phyloP scores from a whole-genome alignment of 2,888 invertebrate species.

The Diloba caeruleocephala region DNA sequence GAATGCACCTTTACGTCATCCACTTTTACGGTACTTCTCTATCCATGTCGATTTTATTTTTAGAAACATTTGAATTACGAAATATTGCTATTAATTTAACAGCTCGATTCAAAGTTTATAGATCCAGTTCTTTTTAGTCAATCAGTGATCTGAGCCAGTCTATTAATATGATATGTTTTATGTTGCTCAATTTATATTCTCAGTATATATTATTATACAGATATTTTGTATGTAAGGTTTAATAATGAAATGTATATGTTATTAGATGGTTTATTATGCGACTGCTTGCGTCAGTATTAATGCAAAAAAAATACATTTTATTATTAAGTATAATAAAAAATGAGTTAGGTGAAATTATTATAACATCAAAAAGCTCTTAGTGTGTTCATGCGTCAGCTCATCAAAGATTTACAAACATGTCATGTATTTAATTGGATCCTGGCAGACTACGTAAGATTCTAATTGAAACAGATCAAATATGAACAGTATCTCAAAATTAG shows the following conservation, averaged over 20 bases:
- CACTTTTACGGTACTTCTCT: background rate
- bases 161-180: too few relatives aligned
- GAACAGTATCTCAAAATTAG: slow-evolving; percentile 14
- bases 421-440: slow-evolving; percentile 8
- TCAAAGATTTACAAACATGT: slow-evolving; percentile 9
- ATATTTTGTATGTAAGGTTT: too few relatives aligned
- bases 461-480: slow-evolving; percentile 21
- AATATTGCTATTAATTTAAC: slow-evolving; percentile 11
- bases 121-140: slow-evolving; percentile 16
- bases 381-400: slow-evolving; percentile 5
- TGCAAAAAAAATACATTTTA: background rate
- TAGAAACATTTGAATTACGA: slow-evolving; percentile 5
- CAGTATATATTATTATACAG: too few relatives aligned
- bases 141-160: background rate
- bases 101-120: slow-evolving; percentile 13
- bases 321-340: background rate
- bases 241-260: too few relatives aligned
- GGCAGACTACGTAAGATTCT: slow-evolving; percentile 8
- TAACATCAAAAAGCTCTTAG: slow-evolving; percentile 39
- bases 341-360: background rate
- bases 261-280: too few relatives aligned
- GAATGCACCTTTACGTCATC: slow-evolving; percentile 1
- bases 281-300: background rate
- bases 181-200: too few relatives aligned
- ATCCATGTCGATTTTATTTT: slow-evolving; percentile 19